Base-by-base conservation (phyloP, 1,140 invertebrate genomes). In the Pachypsylla venusta region DNA sequence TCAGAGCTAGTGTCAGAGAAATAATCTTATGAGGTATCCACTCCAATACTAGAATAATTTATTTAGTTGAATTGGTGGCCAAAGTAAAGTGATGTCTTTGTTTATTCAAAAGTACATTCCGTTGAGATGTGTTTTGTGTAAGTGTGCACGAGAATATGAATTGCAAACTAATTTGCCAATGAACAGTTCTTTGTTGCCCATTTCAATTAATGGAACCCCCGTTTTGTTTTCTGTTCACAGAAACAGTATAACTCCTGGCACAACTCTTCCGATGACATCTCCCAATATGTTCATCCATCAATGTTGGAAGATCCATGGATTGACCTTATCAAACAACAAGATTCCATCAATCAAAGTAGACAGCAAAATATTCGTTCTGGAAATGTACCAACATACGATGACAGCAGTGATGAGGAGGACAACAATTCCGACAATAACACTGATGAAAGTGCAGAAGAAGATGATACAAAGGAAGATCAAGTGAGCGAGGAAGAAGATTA, bases 251-350 rank as follows among this genome's bases (percentile, higher is more conserved):
- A 48, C 42, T 48, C 22, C n/a, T 3, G 22, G 7, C 3, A n/a
- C 4, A 48, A 19, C 42, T 19, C n/a, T 19, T 22, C 4, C n/a
- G 42, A 5, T 5, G 42, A 48, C 54, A 55, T 55, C 5, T 25
- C 24, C 12, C 54, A 55, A 16, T 55, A 55, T 25, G 3, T 25
- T 25, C 54, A 55, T 24, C 12, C 54, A 5, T 55, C 54, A 14
- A 55, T 55, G 54, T 13, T 55, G 12, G 54, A 55, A 25, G 54
- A 55, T 22, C 54, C 54, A 14, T 55, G 54, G 54, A 25, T 3
- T 4, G 54, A 4, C 7, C 26, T 55, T n/a, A n/a, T n/a, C n/a
- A n/a, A n/a, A n/a, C 16, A 3, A n/a, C 5, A n/a, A 7, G n/a
- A 5, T 22, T 48, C 42, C 42, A 48, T 48, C 42, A 48, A n/a